phyloP scores from a whole-genome alignment of 2,113 vertebrate species.

The Carlito syrichta region DNA sequence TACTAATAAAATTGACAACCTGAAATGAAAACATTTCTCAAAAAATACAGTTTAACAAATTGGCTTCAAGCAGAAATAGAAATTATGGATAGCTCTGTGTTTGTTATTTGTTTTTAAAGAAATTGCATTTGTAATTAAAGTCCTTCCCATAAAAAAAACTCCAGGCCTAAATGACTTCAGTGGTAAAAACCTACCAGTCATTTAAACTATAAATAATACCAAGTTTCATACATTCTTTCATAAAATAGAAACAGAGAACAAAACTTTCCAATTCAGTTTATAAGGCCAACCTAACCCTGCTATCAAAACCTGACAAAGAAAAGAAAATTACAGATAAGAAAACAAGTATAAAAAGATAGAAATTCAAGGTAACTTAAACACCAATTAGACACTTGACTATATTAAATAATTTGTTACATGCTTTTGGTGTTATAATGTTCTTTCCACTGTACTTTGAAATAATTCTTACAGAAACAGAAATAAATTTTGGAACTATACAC shows the following conservation, averaged over 20 bases:
- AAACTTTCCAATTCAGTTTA: neutral
- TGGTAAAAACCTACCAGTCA: neutral
- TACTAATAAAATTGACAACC: neutral
- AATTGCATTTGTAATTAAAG: slow-evolving; percentile 31
- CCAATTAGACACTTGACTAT: neutral
- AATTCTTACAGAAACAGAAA: neutral
- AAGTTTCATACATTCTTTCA: neutral
- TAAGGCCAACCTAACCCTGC: neutral
- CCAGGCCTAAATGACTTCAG: neutral
- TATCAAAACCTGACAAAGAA: neutral
- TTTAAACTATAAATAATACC: neutral
- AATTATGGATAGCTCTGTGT: neutral
- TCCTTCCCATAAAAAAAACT: neutral
- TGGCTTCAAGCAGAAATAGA: neutral
- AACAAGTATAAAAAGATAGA: neutral
- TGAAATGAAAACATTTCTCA: neutral
- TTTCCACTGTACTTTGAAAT: neutral
- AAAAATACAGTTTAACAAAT: neutral
- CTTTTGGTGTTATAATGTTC: neutral
- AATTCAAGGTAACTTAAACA: neutral
- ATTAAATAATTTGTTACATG: neutral
- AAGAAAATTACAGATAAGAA: neutral
- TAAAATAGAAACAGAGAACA: neutral
- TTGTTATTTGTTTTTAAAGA: slow-evolving; percentile 15
- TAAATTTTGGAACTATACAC: neutral